These are phyloP conservation scores for Brachypterus glaber DNA, from an alignment of 2,888 invertebrate genomes.

Conservation along the genomic window DNA sequence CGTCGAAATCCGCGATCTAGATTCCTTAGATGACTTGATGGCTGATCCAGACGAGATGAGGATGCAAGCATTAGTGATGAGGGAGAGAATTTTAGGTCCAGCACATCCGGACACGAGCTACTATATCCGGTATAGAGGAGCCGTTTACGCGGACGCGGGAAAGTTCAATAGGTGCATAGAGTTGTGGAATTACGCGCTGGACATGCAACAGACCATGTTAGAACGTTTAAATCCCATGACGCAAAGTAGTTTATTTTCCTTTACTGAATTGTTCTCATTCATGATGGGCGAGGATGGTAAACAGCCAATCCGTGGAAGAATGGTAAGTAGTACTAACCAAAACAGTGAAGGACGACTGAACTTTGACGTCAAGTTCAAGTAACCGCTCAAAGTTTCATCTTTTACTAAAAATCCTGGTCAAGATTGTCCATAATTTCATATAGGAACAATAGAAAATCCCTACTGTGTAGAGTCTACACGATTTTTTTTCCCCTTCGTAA, in stretches of 20 bases:
- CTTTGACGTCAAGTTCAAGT: too few relatives aligned
- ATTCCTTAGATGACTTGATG: conserved; percentile 74
- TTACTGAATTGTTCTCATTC: conserved; percentile 89
- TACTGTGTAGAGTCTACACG: too few relatives aligned
- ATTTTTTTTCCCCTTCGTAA: too few relatives aligned
- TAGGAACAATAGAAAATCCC: too few relatives aligned
- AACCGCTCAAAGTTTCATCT: too few relatives aligned
- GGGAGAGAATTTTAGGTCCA: conserved; percentile 82
- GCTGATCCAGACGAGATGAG: conserved; percentile 94
- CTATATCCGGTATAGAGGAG: conserved; percentile 70
- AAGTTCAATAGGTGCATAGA: conserved; percentile 85
- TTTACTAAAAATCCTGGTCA: too few relatives aligned
- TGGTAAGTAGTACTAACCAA: too few relatives aligned
- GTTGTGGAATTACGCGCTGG: conserved; percentile 93
- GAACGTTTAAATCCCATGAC: conserved; percentile 92
- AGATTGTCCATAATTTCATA: too few relatives aligned
- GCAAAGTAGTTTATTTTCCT: conserved; percentile 86
- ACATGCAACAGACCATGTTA: conserved; percentile 89
- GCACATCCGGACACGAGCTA: conserved; percentile 96
- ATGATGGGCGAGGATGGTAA: conserved; percentile 84
- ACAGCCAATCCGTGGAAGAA: conserved; percentile 40
- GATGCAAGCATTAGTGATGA: conserved; percentile 87
- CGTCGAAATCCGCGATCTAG: conserved; percentile 68
- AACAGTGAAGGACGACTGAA: too few relatives aligned
- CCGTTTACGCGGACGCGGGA: conserved; percentile 82